These are phyloP conservation scores for Falco cherrug DNA, from an alignment of 2,797 vertebrate species.

Conservation along the genomic window DNA sequence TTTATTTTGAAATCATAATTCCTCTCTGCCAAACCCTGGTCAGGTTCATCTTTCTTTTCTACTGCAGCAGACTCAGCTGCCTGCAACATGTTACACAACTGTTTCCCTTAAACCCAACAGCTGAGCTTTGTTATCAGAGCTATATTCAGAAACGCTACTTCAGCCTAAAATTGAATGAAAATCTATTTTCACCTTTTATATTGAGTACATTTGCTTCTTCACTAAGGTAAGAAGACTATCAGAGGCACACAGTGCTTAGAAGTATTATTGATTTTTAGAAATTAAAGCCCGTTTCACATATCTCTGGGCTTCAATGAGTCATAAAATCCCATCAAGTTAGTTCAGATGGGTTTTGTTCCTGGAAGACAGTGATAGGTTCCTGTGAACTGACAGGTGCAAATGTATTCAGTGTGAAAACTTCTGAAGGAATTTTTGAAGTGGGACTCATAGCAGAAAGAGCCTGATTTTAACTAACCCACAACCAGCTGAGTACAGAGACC, in stretches of 20 bases:
- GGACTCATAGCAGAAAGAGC: not conserved
- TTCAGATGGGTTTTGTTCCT: conserved; percentile 7
- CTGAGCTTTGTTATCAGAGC: not conserved
- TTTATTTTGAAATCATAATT: not conserved
- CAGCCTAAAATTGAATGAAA: conserved; percentile 30
- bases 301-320: conserved; percentile 19
- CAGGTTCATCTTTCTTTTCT: not conserved
- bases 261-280: conserved; percentile 51
- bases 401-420: conserved; percentile 24
- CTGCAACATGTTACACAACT: not conserved
- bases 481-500: not conserved
- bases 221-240: not conserved
- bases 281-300: conserved; percentile 49
- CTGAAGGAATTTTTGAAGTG: conserved; percentile 32
- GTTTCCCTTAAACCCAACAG: not conserved
- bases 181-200: conserved; percentile 28
- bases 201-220: not conserved
- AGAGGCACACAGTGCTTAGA: not conserved
- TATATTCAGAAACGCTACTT: conserved; percentile 29
- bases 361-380: not conserved
- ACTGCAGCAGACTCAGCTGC: not conserved
- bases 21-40: not conserved
- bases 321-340: conserved; percentile 18
- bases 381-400: conserved; percentile 26
- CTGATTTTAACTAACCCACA: conserved; percentile 14